Evolutionary conservation across 1,140 invertebrate species (phyloP).

Genomic region (Latrodectus geometricus): DNA sequence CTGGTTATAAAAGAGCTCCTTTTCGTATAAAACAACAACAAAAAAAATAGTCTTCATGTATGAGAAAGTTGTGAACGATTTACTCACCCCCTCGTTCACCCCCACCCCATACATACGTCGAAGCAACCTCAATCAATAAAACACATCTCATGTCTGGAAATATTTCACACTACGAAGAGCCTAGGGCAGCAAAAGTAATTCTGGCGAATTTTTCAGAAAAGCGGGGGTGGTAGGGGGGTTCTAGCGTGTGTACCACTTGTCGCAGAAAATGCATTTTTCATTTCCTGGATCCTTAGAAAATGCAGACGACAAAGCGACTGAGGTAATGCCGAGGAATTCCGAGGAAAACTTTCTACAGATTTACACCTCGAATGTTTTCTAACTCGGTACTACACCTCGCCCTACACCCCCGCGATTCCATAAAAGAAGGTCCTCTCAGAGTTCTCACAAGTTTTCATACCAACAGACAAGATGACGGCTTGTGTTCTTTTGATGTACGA

Average conservation of each 20-base stretch:
- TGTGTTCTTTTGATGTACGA: too few relatives aligned
- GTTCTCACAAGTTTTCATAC: too few relatives aligned
- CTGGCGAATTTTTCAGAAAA: slow-evolving; percentile 40
- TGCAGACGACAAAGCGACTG: slow-evolving; percentile 9
- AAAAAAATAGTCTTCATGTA: neutral
- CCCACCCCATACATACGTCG: neutral
- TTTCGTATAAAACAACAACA: slow-evolving; percentile 6
- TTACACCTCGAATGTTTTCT: neutral
- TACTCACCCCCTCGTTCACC: neutral
- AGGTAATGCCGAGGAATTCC: slow-evolving; percentile 36
- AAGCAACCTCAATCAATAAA: slow-evolving; percentile 36
- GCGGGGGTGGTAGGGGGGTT: too few relatives aligned
- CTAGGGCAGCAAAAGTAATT: slow-evolving; percentile 46
- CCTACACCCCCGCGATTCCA: too few relatives aligned
- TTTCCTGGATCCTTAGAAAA: slow-evolving; percentile 41
- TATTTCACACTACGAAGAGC: slow-evolving; percentile 50
- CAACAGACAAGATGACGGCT: too few relatives aligned
- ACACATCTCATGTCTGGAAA: slow-evolving; percentile 34
- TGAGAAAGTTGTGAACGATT: slow-evolving; percentile 22
- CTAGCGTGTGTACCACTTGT: slow-evolving; percentile 22
- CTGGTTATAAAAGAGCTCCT: slow-evolving; percentile 28
- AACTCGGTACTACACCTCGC: too few relatives aligned
- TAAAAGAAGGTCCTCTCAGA: too few relatives aligned
- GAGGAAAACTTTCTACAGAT: slow-evolving; percentile 20
- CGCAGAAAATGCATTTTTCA: slow-evolving; percentile 53